Conservation (phyloP, 2,888 invertebrate species). For the Agrochola litura region DNA sequence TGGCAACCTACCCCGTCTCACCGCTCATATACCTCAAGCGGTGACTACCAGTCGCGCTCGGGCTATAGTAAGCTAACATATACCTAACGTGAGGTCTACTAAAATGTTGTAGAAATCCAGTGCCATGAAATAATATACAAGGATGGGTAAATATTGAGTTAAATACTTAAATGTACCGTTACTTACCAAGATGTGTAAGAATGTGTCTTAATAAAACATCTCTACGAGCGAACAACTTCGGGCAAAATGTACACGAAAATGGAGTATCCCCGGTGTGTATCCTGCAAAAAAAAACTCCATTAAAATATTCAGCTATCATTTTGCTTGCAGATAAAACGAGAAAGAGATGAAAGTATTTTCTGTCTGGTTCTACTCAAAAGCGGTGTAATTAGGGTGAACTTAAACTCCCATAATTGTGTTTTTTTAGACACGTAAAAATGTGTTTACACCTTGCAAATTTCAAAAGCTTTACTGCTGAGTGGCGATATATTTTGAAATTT, state of each 20-base stretch:
- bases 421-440: too few relatives aligned
- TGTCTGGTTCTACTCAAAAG: background rate
- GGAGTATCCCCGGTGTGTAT: constrained; percentile 50
- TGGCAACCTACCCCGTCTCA: too few relatives aligned
- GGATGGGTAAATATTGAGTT: too few relatives aligned
- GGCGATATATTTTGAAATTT: background rate
- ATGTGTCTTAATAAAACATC: constrained; percentile 51
- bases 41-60: too few relatives aligned
- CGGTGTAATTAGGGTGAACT: too few relatives aligned
- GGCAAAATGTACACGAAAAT: constrained; percentile 42
- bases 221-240: constrained; percentile 39
- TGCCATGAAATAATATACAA: background rate
- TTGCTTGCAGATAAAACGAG: background rate
- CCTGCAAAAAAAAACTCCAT: constrained; percentile 21
- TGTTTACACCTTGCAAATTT: background rate
- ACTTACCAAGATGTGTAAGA: constrained; percentile 39
- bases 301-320: background rate
- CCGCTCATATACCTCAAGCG: too few relatives aligned
- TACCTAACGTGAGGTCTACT: too few relatives aligned
- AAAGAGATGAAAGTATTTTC: background rate
- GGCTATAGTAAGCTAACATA: background rate
- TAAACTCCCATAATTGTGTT: background rate
- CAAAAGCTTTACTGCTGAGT: background rate
- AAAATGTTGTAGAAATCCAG: background rate
- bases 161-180: background rate